These are phyloP conservation scores for Autographa pulchrina DNA, from an alignment of 2,888 invertebrate genomes.

Conservation along the genomic window DNA sequence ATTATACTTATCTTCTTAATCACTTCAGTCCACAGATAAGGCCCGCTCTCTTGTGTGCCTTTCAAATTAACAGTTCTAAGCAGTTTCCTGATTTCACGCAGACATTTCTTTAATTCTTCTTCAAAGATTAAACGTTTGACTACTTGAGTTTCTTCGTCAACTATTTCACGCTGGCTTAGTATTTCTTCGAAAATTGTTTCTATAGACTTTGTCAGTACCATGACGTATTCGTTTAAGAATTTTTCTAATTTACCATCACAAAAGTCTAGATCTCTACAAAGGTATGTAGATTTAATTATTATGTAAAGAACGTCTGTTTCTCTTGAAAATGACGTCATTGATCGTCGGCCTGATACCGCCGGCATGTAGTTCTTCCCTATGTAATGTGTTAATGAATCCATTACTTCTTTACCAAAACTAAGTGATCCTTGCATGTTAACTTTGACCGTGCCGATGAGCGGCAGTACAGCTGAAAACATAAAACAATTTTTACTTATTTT, in stretches of 20 bases:
- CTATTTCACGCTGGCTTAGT: constrained; percentile 36
- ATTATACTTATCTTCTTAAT: constrained; percentile 74
- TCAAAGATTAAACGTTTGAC: constrained; percentile 56
- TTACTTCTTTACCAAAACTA: constrained; percentile 76
- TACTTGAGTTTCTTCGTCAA: constrained; percentile 32
- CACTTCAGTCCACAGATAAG: constrained; percentile 69
- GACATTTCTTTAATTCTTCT: constrained; percentile 61
- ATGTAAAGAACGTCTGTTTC: constrained; percentile 60
- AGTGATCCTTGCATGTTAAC: constrained; percentile 78
- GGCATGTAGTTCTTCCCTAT: constrained; percentile 48
- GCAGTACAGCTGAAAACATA: constrained; percentile 64
- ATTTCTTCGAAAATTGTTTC: constrained; percentile 66
- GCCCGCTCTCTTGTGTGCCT: constrained; percentile 57
- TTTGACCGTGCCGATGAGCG: constrained; percentile 66
- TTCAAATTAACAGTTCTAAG: constrained; percentile 62
- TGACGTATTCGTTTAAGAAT: constrained; percentile 74
- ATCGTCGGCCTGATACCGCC: constrained; percentile 57
- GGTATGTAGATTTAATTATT: constrained; percentile 64
- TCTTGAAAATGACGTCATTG: constrained; percentile 31
- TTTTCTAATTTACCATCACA: constrained; percentile 64
- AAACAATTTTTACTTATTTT: too few relatives aligned
- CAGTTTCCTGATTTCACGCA: constrained; percentile 65
- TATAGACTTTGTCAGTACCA: constrained; percentile 65
- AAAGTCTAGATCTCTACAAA: constrained; percentile 71
- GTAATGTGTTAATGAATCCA: constrained; percentile 69